A percentile compares a stretch with the other conserved stretches of the same genome.
Conservation (phyloP, 2,113 vertebrate genomes). For the Oreotrochilus melanogaster region DNA sequence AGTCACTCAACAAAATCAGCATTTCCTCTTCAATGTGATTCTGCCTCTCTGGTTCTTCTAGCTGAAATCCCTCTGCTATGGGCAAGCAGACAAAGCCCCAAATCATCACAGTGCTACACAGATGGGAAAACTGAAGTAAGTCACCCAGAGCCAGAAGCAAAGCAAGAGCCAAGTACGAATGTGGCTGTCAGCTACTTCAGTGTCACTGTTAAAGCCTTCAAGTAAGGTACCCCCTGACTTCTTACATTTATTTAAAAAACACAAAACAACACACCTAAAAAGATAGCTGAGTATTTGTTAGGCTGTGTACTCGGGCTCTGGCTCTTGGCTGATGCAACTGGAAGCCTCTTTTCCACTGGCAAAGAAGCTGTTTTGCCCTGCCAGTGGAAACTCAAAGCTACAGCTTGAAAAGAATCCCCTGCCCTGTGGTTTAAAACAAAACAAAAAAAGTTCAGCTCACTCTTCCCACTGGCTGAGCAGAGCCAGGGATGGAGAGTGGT, state of each 20-base stretch:
- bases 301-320: background rate
- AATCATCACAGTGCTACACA: background rate
- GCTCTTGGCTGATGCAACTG: slow-evolving; percentile 7
- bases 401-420: slow-evolving; percentile 36
- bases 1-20: background rate
- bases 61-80: background rate
- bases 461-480: background rate
- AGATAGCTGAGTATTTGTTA: background rate
- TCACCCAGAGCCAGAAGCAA: background rate
- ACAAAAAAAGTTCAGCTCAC: background rate
- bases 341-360: slow-evolving; percentile 42
- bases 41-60: background rate
- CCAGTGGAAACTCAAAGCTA: slow-evolving; percentile 52
- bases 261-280: background rate
- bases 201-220: background rate
- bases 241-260: background rate
- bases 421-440: background rate
- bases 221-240: background rate
- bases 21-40: background rate
- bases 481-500: background rate
- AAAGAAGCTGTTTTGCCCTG: background rate
- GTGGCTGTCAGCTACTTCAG: background rate
- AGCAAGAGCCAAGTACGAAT: rapidly evolving
- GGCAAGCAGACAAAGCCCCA: background rate
- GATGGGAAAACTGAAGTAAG: background rate